A percentile compares a stretch with the other conserved stretches of the same genome.
Evolutionary conservation across 2,888 invertebrate genomes (phyloP).

Genomic region (Lithophane semibrunnea): DNA sequence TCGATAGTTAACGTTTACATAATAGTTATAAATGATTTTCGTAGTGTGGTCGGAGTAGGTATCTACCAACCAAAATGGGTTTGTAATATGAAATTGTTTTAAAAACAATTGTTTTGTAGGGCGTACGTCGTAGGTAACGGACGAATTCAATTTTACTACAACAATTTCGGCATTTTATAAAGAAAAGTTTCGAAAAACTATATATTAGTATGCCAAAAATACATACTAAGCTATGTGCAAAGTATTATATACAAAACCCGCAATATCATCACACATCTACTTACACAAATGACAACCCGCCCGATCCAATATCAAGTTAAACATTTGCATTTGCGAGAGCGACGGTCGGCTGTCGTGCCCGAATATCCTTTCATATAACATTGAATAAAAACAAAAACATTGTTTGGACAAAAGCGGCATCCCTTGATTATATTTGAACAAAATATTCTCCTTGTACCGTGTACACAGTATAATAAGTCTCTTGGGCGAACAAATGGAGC

Average conservation of each 20-base stretch:
- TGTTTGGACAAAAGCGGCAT: conserved; percentile 84
- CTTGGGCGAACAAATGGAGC: conserved; percentile 87
- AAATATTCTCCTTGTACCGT: conserved; percentile 86
- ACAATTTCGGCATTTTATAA: background rate
- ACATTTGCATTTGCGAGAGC: conserved; percentile 84
- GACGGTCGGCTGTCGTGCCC: conserved; percentile 70
- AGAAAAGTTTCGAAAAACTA: background rate
- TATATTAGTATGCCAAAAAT: conserved; percentile 6
- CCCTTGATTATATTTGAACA: conserved; percentile 90
- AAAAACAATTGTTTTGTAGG: background rate
- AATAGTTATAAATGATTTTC: conserved; percentile 29
- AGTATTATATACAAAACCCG: conserved; percentile 59
- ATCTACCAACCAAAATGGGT: background rate
- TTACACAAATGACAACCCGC: conserved; percentile 74
- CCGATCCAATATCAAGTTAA: conserved; percentile 85
- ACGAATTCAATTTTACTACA: background rate
- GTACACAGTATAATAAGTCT: conserved; percentile 90
- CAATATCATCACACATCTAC: conserved; percentile 68
- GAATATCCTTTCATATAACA: conserved; percentile 80
- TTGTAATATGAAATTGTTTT: background rate
- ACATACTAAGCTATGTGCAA: conserved; percentile 37
- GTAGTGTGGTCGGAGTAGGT: conserved; percentile 1
- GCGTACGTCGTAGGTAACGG: too few relatives aligned
- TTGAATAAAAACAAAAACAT: conserved; percentile 86
- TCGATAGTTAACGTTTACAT: conserved; percentile 35